A percentile compares a stretch with the other conserved stretches of the same genome.
Evolutionary conservation across 2,888 invertebrate species (phyloP).

Genomic region (Acleris sparsana): DNA sequence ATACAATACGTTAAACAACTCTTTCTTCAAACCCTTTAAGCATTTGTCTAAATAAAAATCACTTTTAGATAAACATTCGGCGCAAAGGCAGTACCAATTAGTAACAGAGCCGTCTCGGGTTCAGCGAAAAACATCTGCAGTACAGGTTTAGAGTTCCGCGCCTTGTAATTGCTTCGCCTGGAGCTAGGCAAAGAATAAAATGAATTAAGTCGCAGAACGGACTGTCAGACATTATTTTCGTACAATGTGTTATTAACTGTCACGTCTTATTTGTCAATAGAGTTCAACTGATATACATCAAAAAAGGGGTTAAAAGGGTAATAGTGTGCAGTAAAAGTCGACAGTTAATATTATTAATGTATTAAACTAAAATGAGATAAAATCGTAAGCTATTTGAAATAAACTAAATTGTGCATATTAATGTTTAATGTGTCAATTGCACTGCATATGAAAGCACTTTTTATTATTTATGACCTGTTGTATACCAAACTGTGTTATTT

Average conservation of each 20-base stretch:
- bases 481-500: too few relatives aligned
- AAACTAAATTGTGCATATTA: too few relatives aligned
- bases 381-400: too few relatives aligned
- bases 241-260: not conserved
- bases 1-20: not conserved
- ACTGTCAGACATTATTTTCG: too few relatives aligned
- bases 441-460: too few relatives aligned
- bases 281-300: too few relatives aligned
- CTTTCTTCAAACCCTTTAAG: conserved; percentile 7
- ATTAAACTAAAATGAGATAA: too few relatives aligned
- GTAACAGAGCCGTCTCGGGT: conserved; percentile 29
- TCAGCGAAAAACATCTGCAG: conserved; percentile 25
- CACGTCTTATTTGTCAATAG: not conserved
- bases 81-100: conserved; percentile 33
- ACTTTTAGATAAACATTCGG: conserved; percentile 33
- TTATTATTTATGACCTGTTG: too few relatives aligned
- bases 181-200: conserved; percentile 18
- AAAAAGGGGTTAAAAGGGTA: too few relatives aligned
- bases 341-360: too few relatives aligned
- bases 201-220: not conserved
- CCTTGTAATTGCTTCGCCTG: conserved; percentile 35
- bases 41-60: conserved; percentile 17
- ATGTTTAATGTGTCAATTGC: too few relatives aligned
- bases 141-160: conserved; percentile 31
- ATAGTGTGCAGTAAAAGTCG: too few relatives aligned